These are phyloP conservation scores for Leptatherina wallacei DNA, from an alignment of 2,797 vertebrate species.

Conservation along the genomic window DNA sequence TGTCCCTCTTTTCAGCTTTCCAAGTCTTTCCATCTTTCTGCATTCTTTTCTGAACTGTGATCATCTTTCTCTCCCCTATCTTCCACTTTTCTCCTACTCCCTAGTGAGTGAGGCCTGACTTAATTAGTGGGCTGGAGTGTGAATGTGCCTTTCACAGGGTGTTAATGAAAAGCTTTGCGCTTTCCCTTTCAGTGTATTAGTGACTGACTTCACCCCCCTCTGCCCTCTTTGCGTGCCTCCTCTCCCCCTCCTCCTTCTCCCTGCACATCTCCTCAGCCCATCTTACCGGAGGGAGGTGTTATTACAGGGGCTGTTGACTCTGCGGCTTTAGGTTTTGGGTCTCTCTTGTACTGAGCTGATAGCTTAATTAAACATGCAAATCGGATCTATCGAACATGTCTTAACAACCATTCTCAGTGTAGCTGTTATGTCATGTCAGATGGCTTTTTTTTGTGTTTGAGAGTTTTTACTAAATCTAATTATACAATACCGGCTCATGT, in stretches of 20 bases:
- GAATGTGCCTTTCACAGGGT: conserved; percentile 92
- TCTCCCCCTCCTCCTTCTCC: conserved; percentile 67
- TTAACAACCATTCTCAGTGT: conserved; percentile 73
- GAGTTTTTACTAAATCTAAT: conserved; percentile 61
- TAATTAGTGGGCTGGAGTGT: conserved; percentile 92
- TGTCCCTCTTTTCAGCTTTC: conserved; percentile 56
- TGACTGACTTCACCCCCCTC: conserved; percentile 77
- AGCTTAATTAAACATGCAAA: conserved; percentile 89
- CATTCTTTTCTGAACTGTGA: conserved; percentile 24
- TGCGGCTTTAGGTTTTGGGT: conserved; percentile 84
- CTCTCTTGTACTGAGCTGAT: conserved; percentile 83
- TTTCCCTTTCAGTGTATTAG: conserved; percentile 86
- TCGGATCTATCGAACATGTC: conserved; percentile 83
- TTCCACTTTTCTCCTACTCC: conserved; percentile 71
- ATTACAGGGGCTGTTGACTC: conserved; percentile 91
- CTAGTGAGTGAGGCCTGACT: conserved; percentile 89
- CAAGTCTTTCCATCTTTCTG: conserved; percentile 41
- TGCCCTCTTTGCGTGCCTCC: conserved; percentile 59
- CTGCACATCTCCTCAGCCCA: conserved; percentile 60
- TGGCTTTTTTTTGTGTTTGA: conserved; percentile 64
- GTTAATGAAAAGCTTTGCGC: conserved; percentile 95
- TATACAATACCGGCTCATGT: conserved; percentile 54
- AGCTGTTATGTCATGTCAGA: conserved; percentile 73
- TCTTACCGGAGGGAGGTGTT: conserved; percentile 84
- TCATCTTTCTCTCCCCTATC: conserved; percentile 45